phyloP scores from a whole-genome alignment of 2,797 vertebrate species.

The Chaetophractus vellerosus region DNA sequence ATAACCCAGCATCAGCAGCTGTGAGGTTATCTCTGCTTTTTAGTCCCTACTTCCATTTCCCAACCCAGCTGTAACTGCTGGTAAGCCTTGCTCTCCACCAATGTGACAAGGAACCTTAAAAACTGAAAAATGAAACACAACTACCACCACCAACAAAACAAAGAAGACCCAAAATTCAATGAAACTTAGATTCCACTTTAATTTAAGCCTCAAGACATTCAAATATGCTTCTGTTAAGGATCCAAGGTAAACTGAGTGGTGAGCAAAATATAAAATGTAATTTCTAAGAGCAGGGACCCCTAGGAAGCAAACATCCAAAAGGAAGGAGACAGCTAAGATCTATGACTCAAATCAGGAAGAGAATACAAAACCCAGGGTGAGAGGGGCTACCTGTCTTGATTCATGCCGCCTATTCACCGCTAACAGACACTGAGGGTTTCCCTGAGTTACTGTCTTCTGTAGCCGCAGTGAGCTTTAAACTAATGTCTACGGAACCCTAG shows the following conservation, averaged over 20 bases:
- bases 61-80: neutral
- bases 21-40: neutral
- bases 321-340: neutral
- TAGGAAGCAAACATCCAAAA: neutral
- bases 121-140: conserved; percentile 7
- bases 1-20: neutral
- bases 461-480: neutral
- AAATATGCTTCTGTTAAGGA: neutral
- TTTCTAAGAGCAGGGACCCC: neutral
- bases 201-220: neutral
- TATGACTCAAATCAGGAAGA: neutral
- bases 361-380: neutral
- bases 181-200: neutral
- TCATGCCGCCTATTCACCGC: neutral
- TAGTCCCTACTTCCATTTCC: neutral
- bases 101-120: neutral
- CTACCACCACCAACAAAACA: neutral
- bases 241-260: fast-evolving
- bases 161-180: neutral
- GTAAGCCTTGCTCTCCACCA: neutral
- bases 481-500: neutral
- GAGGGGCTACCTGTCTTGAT: neutral
- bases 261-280: fast-evolving
- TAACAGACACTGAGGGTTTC: neutral
- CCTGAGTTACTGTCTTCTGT: neutral